These are phyloP conservation scores for Upupa epops DNA, from an alignment of 2,113 vertebrate genomes.

Conservation along the genomic window DNA sequence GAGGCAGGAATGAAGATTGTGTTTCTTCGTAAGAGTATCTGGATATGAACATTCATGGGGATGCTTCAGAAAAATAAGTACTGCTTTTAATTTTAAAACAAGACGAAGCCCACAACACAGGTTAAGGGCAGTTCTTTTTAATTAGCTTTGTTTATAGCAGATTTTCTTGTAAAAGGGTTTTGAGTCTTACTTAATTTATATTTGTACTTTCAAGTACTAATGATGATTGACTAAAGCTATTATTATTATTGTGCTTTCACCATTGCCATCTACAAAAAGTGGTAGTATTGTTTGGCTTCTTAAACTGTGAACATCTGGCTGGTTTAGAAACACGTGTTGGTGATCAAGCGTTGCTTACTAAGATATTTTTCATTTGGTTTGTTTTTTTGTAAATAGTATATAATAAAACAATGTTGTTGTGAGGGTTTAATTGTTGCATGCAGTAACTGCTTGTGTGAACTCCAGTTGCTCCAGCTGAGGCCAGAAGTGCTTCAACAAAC, in stretches of 20 bases:
- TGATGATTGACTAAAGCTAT: slow-evolving; percentile 68
- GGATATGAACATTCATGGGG: slow-evolving; percentile 56
- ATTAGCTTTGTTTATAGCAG: slow-evolving; percentile 72
- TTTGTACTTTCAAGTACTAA: slow-evolving; percentile 72
- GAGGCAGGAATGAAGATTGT: slow-evolving; percentile 58
- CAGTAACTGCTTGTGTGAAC: background rate
- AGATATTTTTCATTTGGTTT: slow-evolving; percentile 68
- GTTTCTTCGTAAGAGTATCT: slow-evolving; percentile 55
- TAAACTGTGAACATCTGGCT: slow-evolving; percentile 60
- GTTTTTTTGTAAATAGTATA: slow-evolving; percentile 57
- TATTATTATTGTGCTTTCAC: slow-evolving; percentile 71
- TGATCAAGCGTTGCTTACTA: slow-evolving; percentile 66
- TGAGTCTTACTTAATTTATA: slow-evolving; percentile 76
- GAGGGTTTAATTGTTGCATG: slow-evolving; percentile 21
- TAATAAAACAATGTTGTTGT: slow-evolving; percentile 46
- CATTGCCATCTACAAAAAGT: slow-evolving; percentile 61
- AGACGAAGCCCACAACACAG: slow-evolving; percentile 67
- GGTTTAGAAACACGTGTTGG: slow-evolving; percentile 40
- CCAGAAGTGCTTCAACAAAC: background rate
- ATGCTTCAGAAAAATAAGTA: slow-evolving; percentile 65
- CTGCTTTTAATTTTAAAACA: slow-evolving; percentile 62
- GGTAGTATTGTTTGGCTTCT: slow-evolving; percentile 68
- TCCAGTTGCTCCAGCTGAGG: background rate
- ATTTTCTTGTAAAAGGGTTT: slow-evolving; percentile 73
- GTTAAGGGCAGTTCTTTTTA: slow-evolving; percentile 69